Evolutionary conservation across 2,797 vertebrate species (phyloP).

Genomic region (Eulemur rubriventer): DNA sequence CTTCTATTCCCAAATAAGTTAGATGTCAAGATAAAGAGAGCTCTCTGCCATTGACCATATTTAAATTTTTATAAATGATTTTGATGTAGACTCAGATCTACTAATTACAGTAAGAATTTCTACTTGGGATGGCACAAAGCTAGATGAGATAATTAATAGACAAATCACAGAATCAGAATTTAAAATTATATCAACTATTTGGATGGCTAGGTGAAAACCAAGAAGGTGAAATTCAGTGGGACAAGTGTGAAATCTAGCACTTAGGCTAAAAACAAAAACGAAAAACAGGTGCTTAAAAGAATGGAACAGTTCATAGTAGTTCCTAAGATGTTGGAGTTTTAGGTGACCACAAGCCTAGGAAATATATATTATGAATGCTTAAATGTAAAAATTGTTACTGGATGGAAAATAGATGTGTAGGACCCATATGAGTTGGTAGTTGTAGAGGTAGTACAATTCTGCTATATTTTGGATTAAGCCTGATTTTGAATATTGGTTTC

Average conservation of each 20-base stretch:
- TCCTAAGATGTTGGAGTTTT: not conserved
- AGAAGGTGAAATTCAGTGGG: slow-evolving; percentile 11
- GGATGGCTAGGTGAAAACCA: not conserved
- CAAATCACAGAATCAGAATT: slow-evolving; percentile 1
- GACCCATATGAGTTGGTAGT: not conserved
- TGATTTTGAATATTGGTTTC: not conserved
- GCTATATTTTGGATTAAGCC: not conserved
- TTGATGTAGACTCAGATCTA: not conserved
- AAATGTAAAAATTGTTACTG: not conserved
- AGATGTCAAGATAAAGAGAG: not conserved
- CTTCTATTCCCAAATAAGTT: not conserved
- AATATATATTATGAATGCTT: not conserved
- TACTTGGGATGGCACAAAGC: not conserved
- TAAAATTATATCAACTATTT: not conserved
- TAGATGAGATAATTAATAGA: not conserved
- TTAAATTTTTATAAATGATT: not conserved
- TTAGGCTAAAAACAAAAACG: not conserved
- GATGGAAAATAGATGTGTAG: not conserved
- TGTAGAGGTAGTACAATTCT: not conserved
- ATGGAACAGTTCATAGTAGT: not conserved
- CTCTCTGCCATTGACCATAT: not conserved
- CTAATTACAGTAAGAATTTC: not conserved
- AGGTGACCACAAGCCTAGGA: not conserved
- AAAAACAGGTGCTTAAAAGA: not conserved
- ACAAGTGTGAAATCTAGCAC: not conserved